phyloP scores from a whole-genome alignment of 2,113 vertebrate species.

The Ahaetulla prasina region DNA sequence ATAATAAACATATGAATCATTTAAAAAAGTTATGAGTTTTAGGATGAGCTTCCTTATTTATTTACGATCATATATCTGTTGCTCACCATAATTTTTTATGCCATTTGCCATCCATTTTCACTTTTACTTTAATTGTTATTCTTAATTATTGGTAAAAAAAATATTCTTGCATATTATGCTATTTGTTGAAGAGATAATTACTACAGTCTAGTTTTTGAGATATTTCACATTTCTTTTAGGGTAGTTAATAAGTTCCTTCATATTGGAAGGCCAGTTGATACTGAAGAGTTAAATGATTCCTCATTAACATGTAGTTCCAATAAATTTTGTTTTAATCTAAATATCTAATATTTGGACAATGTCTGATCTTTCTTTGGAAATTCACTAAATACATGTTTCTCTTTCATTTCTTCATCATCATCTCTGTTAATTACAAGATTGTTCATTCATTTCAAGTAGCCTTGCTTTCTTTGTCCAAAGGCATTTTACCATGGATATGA shows the following conservation, averaged over 20 bases:
- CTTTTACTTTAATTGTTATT: neutral
- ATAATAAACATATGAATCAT: neutral
- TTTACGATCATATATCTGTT: neutral
- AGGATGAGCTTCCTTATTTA: neutral
- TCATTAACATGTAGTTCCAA: neutral
- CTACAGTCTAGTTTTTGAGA: neutral
- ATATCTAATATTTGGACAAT: neutral
- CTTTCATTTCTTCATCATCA: neutral
- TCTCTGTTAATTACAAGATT: neutral
- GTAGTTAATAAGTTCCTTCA: neutral
- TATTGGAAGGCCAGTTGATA: neutral
- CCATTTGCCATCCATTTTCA: neutral
- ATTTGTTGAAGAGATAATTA: neutral
- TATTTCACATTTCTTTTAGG: neutral
- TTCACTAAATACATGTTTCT: neutral
- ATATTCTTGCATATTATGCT: neutral
- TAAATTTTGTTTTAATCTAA: neutral
- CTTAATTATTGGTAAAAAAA: neutral
- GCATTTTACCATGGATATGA: neutral
- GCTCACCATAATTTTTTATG: neutral
- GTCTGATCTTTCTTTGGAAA: neutral
- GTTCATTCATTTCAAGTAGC: neutral
- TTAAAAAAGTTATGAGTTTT: neutral
- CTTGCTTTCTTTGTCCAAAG: neutral
- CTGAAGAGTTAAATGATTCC: neutral